Evolutionary conservation across 2,113 vertebrate genomes (phyloP), one percentile per base, ranked within the genome.

Genomic region (Orientallactaga bullata): DNA sequence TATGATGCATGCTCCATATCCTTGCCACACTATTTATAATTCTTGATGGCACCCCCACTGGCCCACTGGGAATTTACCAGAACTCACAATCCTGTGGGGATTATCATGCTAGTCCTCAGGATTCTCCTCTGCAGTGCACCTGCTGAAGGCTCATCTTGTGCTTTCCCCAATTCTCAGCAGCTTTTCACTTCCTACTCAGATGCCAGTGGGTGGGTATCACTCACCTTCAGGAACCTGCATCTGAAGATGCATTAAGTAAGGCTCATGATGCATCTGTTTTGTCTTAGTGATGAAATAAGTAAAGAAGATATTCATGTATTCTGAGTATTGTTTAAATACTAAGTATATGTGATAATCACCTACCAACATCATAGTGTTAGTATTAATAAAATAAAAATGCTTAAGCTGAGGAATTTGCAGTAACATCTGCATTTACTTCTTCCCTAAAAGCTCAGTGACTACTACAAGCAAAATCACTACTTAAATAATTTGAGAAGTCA

Each of bases 321-420:
- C 39, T 87, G 23, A 90, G 47, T 5, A 12, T 63, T 55, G 76
- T 76, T 81, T 82, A 77, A 76, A 89, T 51, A n/a, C 15, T 39
- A 51, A 71, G 76, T 61, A 91, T 85, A 68, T 32, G 10, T 9
- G 18, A 21, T 18, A 69, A 18, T 30, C 17, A 61, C 4, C 32
- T 85, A 42, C 20, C 26, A 85, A 61, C 55, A 47, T 7, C n/a
- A 39, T 17, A 55, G 63, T 55, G 9, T 42, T 66, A 69, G 24
- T 5, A 80, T 85, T 61, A 88, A 74, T 88, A 51, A 37, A 73
- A 68, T 35, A 88, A 63, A 82, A 79, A 35, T 73, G 24, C 11
- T 7, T 76, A 47, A 32, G 8, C 17, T 80, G 61, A 30, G 55
- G 32, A 86, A 80, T 89, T 71, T 21, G 74, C 15, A 80, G 11